A percentile compares a stretch with the other conserved stretches of the same genome.
phyloP scores from a whole-genome alignment of 2,888 invertebrate species.

The Calameuta pallipes region DNA sequence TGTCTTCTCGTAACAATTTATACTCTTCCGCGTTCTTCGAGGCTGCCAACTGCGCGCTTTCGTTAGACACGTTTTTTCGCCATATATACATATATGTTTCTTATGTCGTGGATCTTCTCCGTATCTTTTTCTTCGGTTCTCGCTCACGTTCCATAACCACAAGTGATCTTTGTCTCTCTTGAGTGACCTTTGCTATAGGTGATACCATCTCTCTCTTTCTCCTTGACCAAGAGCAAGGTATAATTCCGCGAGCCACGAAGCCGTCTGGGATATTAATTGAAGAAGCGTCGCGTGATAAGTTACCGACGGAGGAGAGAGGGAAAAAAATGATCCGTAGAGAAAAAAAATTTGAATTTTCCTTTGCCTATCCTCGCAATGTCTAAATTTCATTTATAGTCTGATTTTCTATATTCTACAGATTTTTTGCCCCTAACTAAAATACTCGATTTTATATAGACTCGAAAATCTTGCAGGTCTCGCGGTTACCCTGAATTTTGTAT shows the following conservation, averaged over 20 bases:
- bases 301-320: too few relatives aligned
- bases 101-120: too few relatives aligned
- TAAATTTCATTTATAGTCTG: not conserved
- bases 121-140: not conserved
- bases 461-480: not conserved
- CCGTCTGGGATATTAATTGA: not conserved
- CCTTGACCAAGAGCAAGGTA: not conserved
- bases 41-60: constrained; percentile 32
- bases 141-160: not conserved
- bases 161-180: not conserved
- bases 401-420: not conserved
- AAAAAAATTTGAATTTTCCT: not conserved
- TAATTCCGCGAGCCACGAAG: not conserved
- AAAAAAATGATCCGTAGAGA: not conserved
- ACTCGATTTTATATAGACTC: too few relatives aligned
- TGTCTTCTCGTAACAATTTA: not conserved
- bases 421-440: not conserved
- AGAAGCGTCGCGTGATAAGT: not conserved
- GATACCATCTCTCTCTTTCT: not conserved
- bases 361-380: not conserved
- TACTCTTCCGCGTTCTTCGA: constrained; percentile 44
- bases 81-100: not conserved
- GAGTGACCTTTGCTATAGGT: not conserved
- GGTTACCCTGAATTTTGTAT: not conserved
- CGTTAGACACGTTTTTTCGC: constrained; percentile 16